A percentile compares a stretch with the other conserved stretches of the same genome.
Evolutionary conservation across 2,113 vertebrate species (phyloP).

Genomic region (Petroica traversi): DNA sequence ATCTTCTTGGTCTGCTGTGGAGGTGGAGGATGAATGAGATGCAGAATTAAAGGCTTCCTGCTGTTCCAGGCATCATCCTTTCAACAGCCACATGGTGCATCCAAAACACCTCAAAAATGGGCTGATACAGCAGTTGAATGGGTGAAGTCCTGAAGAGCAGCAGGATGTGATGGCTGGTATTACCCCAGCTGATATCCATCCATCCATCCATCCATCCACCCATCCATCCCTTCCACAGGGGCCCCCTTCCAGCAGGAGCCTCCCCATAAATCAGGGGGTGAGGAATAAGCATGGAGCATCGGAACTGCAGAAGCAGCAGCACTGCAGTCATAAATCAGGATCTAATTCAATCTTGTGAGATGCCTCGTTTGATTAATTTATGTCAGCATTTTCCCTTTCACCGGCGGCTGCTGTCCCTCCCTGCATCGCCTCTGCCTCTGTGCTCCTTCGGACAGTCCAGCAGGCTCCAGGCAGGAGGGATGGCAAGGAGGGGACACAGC

Average conservation of each 20-base stretch:
- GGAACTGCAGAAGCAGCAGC: conserved; percentile 46
- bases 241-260: not conserved
- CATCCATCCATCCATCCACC: not conserved
- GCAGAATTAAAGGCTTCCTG: not conserved
- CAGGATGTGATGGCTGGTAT: not conserved
- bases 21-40: not conserved
- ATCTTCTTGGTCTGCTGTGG: not conserved
- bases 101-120: not conserved
- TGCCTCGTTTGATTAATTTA: conserved; percentile 80
- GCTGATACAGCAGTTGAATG: conserved; percentile 23
- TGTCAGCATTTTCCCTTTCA: conserved; percentile 66
- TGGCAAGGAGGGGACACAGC: not conserved
- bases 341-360: conserved; percentile 78
- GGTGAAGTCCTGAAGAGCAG: not conserved
- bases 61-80: not conserved
- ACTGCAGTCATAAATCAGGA: conserved; percentile 77
- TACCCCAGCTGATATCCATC: not conserved
- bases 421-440: not conserved
- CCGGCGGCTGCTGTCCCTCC: conserved; percentile 20
- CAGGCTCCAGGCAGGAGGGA: not conserved
- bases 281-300: conserved; percentile 26
- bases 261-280: conserved; percentile 73
- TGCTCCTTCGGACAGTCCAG: not conserved
- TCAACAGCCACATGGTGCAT: not conserved
- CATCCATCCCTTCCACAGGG: not conserved